Percentiles rank a stretch among this genome's conserved stretches.
These are phyloP conservation scores for Andrena chrysosceles DNA, from an alignment of 2,888 invertebrate species.

Conservation along the genomic window DNA sequence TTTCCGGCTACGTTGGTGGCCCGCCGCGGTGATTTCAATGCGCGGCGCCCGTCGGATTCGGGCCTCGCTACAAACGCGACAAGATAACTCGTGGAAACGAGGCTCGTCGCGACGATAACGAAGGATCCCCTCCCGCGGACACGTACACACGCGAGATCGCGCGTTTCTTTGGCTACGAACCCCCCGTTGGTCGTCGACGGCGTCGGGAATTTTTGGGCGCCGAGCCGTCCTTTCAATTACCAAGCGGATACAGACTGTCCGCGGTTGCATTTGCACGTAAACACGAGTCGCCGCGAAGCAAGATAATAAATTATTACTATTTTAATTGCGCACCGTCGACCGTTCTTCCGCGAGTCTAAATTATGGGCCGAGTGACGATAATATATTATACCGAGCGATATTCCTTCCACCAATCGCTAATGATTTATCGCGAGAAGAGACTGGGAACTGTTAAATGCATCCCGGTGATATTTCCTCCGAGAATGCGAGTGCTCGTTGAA, in stretches of 20 bases:
- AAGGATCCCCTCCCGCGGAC: neutral
- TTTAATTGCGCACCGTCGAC: conserved; percentile 67
- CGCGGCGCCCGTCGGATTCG: conserved; percentile 80
- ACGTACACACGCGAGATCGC: too few relatives aligned
- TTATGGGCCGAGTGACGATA: conserved; percentile 66
- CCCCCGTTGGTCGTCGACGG: neutral
- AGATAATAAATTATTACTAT: conserved; percentile 73
- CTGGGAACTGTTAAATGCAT: conserved; percentile 64
- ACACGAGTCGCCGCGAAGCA: conserved; percentile 57
- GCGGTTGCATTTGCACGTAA: conserved; percentile 45
- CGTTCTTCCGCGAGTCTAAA: conserved; percentile 66
- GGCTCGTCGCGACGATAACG: conserved; percentile 41
- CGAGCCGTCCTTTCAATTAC: conserved; percentile 51
- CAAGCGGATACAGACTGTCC: conserved; percentile 23
- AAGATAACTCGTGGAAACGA: conserved; percentile 61
- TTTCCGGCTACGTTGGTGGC: conserved; percentile 54
- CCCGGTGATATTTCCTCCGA: conserved; percentile 46
- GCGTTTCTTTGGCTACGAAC: neutral
- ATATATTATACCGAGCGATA: conserved; percentile 64
- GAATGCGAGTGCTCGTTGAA: conserved; percentile 35
- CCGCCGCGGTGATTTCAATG: conserved; percentile 80
- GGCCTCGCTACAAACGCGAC: conserved; percentile 37
- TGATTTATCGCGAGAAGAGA: conserved; percentile 67
- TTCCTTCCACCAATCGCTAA: conserved; percentile 67
- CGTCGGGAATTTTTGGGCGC: neutral